phyloP scores from a whole-genome alignment of 2,797 vertebrate genomes.

The Gouania willdenowi region DNA sequence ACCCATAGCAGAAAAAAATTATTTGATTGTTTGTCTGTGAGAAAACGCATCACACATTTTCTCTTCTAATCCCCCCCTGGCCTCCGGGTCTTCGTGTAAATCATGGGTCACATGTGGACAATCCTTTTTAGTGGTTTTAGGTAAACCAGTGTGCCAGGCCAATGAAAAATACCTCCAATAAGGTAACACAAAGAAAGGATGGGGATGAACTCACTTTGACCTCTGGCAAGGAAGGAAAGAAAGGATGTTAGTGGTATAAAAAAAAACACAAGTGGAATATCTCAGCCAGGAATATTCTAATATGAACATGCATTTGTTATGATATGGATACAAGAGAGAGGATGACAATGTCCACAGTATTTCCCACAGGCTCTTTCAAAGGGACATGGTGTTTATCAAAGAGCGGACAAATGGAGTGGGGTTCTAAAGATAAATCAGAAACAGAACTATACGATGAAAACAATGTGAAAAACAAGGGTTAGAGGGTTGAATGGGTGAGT shows the following conservation, averaged over 20 bases:
- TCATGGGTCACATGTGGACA: constrained; percentile 26
- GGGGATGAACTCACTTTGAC: constrained; percentile 43
- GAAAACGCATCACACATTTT: background rate
- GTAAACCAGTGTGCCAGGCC: constrained; percentile 4
- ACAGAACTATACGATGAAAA: no score
- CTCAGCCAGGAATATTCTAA: constrained; percentile 47
- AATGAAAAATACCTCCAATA: constrained; percentile 20
- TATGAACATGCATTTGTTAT: constrained; percentile 43
- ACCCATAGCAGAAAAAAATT: constrained; percentile 18
- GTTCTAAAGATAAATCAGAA: constrained; percentile 39
- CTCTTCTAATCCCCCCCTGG: background rate
- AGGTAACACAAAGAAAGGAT: constrained; percentile 16
- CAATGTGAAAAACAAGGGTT: no score
- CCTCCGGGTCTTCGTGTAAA: constrained; percentile 14
- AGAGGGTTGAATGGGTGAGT: no score
- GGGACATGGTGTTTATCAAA: constrained; percentile 42
- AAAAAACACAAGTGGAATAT: constrained; percentile 21
- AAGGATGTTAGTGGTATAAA: constrained; percentile 19
- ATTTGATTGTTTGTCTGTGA: constrained; percentile 18
- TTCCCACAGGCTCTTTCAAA: no score
- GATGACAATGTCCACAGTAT: no score
- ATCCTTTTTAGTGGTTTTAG: constrained; percentile 29
- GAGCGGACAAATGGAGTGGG: constrained; percentile 5
- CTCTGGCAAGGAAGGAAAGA: constrained; percentile 17
- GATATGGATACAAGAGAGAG: constrained; percentile 31